Base-by-base conservation (phyloP, 2,113 vertebrate genomes). In the Atherinomorus stipes region DNA sequence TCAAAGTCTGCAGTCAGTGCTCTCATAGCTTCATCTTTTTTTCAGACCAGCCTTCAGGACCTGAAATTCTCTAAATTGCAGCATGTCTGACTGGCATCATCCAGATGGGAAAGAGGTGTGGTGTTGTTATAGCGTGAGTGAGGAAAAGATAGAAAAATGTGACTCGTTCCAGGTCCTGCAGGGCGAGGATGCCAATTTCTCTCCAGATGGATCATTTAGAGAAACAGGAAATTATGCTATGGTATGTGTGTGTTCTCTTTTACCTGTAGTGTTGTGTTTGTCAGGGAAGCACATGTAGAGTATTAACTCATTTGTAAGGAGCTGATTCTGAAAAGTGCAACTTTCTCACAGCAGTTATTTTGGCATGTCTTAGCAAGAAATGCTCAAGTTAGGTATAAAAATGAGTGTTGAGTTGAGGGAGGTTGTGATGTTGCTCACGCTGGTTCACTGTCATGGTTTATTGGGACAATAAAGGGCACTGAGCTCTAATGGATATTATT, bases 1-100 rank as follows among this genome's bases (percentile, higher is more conserved):
- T 78, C 50, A 73, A 74, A 73, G 68, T 71, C 64, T 77, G 82
- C 64, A 78, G 66, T 25, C 56, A 4, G 10, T 56, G 54, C 72
- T 77, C 72, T 65, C 22, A 63, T 23, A 3, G 34, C 51, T 59
- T 86, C 80, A 83, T 85, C 63, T 88, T 81, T 88, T 85, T 85
- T 88, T 89, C 77, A 85, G 76, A 47, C 38, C 18, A 40, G 56
- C 60, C 54, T 62, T 56, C 63, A 49, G 66, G 77, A 81, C 50
- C 38, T 60, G 74, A 67, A 73, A 60, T 49, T 74, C 34, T 74
- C 45, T 34, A 59, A 53, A 73, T 78, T 60, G 56, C 69, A 52
- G 62, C 65, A 44, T 71, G 66, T 66, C 64, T 26, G 66, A 66
- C 64, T 60, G 66, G 44, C 63, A 63, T 78, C 56, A 66, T 63